Evolutionary conservation across 2,888 invertebrate species (phyloP).

Genomic region (Bellardia pandia): DNA sequence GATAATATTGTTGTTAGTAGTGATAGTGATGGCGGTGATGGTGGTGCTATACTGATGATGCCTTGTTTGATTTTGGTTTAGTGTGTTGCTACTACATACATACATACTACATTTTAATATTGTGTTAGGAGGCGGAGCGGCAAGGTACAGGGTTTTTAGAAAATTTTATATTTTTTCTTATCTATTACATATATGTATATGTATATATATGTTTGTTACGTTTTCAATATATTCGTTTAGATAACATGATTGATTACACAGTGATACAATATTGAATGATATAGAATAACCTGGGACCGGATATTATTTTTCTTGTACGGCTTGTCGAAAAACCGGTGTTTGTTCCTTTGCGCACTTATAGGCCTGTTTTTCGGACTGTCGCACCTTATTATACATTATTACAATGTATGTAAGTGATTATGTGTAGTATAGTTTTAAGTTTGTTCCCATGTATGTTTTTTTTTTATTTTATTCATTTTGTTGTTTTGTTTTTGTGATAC

Average conservation of each 20-base stretch:
- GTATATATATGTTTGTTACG: neutral
- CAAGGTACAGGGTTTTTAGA: neutral
- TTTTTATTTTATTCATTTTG: neutral
- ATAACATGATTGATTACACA: constrained; percentile 11
- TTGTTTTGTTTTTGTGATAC: too few relatives aligned
- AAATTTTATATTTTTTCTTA: neutral
- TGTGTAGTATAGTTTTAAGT: neutral
- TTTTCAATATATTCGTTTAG: neutral
- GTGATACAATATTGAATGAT: too few relatives aligned
- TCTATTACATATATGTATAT: neutral
- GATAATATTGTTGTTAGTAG: neutral
- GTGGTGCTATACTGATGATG: too few relatives aligned
- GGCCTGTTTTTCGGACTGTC: too few relatives aligned
- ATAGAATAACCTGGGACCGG: too few relatives aligned
- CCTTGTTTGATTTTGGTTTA: too few relatives aligned
- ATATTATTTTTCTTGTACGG: too few relatives aligned
- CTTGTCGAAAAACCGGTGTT: too few relatives aligned
- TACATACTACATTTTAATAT: too few relatives aligned
- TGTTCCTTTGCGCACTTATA: too few relatives aligned
- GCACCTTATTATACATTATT: neutral
- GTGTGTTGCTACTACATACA: too few relatives aligned
- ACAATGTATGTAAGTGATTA: neutral
- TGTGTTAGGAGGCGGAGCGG: neutral
- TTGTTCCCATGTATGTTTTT: neutral
- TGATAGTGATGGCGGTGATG: too few relatives aligned